Evolutionary conservation across 2,888 invertebrate species (phyloP), one percentile per base, ranked within the genome.

Genomic region (Torymus aiolomorphi): DNA sequence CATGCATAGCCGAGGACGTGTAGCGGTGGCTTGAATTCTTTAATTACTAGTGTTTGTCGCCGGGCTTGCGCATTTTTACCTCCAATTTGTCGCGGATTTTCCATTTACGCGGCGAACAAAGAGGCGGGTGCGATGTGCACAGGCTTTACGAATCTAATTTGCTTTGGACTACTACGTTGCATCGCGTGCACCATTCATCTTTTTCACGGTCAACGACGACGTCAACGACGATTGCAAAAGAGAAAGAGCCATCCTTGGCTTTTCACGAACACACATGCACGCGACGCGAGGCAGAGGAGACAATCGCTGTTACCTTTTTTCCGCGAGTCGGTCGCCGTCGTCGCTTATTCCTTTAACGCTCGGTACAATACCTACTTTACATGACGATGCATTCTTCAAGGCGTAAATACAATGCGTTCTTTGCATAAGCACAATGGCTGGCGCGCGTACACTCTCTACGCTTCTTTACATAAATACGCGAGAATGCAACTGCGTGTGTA

Each of bases 401-500:
- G 67, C 70, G 65, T 70, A 76, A 76, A 76, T 76, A 76, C 83
- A 82, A 79, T 82, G 73, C 76, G 52, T 52, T 79, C 80, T 83
- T 85, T 82, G 82, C 84, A 85, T 84, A 82, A 82, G 79, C 82
- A 83, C 83, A 85, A 83, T 84, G 62, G 42, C 42, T 42, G 5
- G 42, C 42, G 42, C 31, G 31, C 42, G 42, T 42, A 10, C 8
- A 10, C 42, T 5, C 42, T 42, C 42, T 42, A 5, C 66, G 54
- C 71, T 71, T 57, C 74, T 81, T 81, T 77, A 70, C 80, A 70
- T 80, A 80, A 72, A 78, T 66, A 76, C 78, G 51, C 42, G 51
- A 65, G 65, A 16, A 14, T 5, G 52, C 52, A 62, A 16, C 12
- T 12, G 54, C 2, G 56, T 24, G 56, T 4, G 20, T 11, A 20